Evolutionary conservation across 1,140 invertebrate genomes (phyloP).

Genomic region (Drosophila guanche): DNA sequence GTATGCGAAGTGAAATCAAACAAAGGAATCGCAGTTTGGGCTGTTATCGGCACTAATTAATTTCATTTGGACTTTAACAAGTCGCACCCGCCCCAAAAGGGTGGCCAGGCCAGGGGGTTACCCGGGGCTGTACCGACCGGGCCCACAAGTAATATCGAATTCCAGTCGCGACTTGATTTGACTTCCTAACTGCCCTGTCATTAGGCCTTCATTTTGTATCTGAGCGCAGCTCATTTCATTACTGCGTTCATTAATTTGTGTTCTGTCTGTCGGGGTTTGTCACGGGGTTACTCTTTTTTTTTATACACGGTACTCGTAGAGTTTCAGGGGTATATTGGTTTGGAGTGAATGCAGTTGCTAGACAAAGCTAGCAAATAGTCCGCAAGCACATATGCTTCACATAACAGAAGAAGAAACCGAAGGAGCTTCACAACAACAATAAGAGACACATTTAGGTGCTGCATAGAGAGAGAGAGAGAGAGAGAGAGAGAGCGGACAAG

Average conservation of each 20-base stretch:
- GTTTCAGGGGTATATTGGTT: background rate
- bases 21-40: background rate
- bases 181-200: conserved; percentile 69
- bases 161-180: conserved; percentile 72
- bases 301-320: background rate
- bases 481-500: too few species aligned
- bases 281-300: background rate
- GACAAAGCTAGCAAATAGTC: too few species aligned
- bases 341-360: background rate
- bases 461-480: too few species aligned
- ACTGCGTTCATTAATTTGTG: conserved; percentile 53
- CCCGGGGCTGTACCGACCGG: background rate
- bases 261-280: conserved; percentile 14
- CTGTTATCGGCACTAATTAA: conserved; percentile 36
- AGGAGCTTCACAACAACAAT: too few species aligned
- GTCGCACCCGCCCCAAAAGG: conserved; percentile 2
- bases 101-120: background rate
- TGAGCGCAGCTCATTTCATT: conserved; percentile 49
- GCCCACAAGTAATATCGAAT: conserved; percentile 62
- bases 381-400: too few species aligned
- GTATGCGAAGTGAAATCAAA: conserved; percentile 20
- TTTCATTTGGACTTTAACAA: conserved; percentile 26
- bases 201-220: conserved; percentile 44
- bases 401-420: too few species aligned
- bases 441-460: too few species aligned